Percentiles rank a stretch among this genome's conserved stretches.
Conservation (phyloP, 2,113 vertebrate species). For the Gallinago jamesoni region DNA sequence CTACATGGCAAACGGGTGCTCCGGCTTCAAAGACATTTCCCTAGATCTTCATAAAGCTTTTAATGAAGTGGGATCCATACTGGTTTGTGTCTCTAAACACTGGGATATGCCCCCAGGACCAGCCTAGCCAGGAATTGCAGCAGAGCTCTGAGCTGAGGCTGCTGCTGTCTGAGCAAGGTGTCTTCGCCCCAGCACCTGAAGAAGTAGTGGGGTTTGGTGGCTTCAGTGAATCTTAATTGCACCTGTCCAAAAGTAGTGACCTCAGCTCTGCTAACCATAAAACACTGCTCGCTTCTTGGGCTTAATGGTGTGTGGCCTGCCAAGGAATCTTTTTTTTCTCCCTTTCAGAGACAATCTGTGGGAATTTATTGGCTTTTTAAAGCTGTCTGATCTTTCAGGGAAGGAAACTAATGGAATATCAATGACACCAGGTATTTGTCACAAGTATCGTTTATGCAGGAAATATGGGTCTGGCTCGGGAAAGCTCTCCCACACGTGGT, state of each 20-base stretch:
- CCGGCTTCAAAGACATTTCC: background rate
- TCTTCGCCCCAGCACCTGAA: background rate
- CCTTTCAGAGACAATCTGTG: conserved; percentile 46
- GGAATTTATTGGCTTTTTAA: conserved; percentile 68
- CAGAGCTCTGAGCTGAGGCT: background rate
- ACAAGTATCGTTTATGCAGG: conserved; percentile 28
- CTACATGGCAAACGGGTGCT: background rate
- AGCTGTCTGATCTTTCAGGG: conserved; percentile 57
- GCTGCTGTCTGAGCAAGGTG: background rate
- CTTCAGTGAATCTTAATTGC: conserved; percentile 46
- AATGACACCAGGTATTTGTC: conserved; percentile 62
- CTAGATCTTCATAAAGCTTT: background rate
- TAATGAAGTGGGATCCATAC: background rate
- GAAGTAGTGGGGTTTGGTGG: background rate
- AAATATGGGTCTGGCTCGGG: conserved; percentile 13
- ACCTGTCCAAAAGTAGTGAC: conserved; percentile 22
- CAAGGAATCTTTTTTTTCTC: conserved; percentile 29
- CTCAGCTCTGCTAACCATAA: conserved; percentile 52
- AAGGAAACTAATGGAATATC: conserved; percentile 61
- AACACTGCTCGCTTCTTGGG: conserved; percentile 7
- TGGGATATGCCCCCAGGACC: background rate
- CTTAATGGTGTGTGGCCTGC: conserved; percentile 63
- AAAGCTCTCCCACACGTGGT: background rate
- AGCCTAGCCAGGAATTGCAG: background rate
- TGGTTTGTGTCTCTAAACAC: background rate